Evolutionary conservation across 2,113 vertebrate species (phyloP).

Genomic region (Lagopus muta): DNA sequence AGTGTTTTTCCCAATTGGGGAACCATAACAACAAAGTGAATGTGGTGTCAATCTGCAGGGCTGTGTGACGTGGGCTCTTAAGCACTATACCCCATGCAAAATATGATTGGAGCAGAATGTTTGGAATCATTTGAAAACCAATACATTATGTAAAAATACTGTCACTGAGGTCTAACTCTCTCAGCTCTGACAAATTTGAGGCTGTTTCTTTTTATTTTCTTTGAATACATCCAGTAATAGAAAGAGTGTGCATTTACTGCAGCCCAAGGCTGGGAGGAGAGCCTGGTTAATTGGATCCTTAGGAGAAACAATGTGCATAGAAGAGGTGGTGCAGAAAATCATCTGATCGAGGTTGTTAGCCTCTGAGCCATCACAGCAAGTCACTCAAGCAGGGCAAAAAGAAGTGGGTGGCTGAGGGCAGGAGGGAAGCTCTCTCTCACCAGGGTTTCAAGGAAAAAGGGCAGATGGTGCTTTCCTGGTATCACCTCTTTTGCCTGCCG

Average conservation of each 20-base stretch:
- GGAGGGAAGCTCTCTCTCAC: not conserved
- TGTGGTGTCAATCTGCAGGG: not conserved
- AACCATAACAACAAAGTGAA: not conserved
- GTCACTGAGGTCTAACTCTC: not conserved
- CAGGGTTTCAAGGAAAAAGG: not conserved
- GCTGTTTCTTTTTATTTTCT: not conserved
- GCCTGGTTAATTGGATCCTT: not conserved
- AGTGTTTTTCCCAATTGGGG: not conserved
- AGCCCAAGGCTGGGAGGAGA: not conserved
- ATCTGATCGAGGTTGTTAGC: not conserved
- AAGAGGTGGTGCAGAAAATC: not conserved
- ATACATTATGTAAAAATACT: not conserved
- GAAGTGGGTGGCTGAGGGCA: not conserved
- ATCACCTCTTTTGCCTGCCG: not conserved
- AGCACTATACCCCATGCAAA: not conserved
- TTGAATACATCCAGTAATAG: rapidly evolving
- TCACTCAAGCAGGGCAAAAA: not conserved
- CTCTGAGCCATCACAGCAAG: not conserved
- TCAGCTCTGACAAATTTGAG: rapidly evolving
- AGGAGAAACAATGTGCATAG: not conserved
- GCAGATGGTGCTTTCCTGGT: not conserved
- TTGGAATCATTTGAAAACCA: not conserved
- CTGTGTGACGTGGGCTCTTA: not conserved
- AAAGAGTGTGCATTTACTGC: not conserved
- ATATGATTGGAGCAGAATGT: rapidly evolving